Percentiles rank a stretch among this genome's conserved stretches.
phyloP scores from a whole-genome alignment of 2,888 invertebrate species.

The Ariolimax columbianus region DNA sequence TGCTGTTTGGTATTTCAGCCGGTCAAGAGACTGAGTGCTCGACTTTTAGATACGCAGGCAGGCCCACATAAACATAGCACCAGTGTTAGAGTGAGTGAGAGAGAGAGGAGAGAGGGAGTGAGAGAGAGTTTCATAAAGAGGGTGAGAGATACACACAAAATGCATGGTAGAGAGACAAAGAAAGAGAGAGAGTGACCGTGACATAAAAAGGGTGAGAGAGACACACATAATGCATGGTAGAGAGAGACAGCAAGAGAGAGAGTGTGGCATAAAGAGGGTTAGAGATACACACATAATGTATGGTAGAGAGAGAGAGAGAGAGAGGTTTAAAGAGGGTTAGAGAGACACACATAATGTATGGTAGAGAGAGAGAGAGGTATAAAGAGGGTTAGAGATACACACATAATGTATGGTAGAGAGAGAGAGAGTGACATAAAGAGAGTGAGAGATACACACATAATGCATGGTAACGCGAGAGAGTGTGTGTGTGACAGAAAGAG shows the following conservation, averaged over 20 bases:
- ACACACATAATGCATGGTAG: not conserved
- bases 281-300: not conserved
- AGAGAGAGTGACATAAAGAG: not conserved
- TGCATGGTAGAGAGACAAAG: not conserved
- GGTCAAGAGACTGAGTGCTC: no score
- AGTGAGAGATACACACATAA: no score
- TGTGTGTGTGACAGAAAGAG: not conserved
- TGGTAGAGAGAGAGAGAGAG: no score
- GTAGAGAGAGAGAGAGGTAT: not conserved
- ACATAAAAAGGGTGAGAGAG: not conserved
- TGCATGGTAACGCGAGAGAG: not conserved
- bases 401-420: not conserved
- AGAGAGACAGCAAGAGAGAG: not conserved
- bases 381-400: not conserved
- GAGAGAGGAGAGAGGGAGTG: not conserved
- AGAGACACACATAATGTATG: not conserved
- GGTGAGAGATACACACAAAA: not conserved
- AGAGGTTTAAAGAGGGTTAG: not conserved
- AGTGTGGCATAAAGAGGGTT: not conserved
- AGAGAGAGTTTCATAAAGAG: not conserved
- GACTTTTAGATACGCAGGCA: no score
- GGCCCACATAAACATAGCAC: no score
- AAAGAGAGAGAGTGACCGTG: no score
- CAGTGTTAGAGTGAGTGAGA: no score
- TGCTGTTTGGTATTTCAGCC: no score